These are phyloP conservation scores for Arbacia lixula DNA, from an alignment of 53 echinoderm and acorn worm species.

Conservation along the genomic window DNA sequence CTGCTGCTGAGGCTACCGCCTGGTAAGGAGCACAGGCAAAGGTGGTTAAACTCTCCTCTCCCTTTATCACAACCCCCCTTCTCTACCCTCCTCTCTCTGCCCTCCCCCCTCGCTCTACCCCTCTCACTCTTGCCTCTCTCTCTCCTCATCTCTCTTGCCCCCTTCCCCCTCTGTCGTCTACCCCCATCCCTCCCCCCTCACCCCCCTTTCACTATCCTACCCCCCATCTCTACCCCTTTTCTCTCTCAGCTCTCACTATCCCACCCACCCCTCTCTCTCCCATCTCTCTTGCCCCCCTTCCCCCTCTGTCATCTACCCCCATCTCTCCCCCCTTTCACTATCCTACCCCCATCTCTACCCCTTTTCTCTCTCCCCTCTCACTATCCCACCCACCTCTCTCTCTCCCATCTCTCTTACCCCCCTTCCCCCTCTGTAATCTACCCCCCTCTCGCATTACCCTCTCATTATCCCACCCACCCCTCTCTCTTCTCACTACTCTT, in stretches of 20 bases:
- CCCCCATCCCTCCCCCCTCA: neutral
- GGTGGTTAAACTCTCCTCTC: neutral
- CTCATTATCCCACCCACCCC: neutral
- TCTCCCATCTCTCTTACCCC: neutral
- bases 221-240: neutral
- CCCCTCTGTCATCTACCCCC: neutral
- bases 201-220: neutral
- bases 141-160: neutral
- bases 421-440: neutral
- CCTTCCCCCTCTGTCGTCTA: neutral
- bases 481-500: neutral
- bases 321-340: neutral
- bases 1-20: slow-evolving; percentile 79
- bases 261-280: neutral
- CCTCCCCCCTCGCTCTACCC: neutral
- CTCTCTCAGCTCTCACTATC: neutral
- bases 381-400: neutral
- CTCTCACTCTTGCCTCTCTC: too few relatives aligned
- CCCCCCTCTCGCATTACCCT: neutral
- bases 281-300: neutral
- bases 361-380: too few relatives aligned
- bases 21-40: slow-evolving; percentile 41
- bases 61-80: neutral
- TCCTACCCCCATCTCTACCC: neutral
- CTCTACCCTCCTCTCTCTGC: neutral